phyloP scores from a whole-genome alignment of 2,888 invertebrate species.

The Candidula unifasciata region DNA sequence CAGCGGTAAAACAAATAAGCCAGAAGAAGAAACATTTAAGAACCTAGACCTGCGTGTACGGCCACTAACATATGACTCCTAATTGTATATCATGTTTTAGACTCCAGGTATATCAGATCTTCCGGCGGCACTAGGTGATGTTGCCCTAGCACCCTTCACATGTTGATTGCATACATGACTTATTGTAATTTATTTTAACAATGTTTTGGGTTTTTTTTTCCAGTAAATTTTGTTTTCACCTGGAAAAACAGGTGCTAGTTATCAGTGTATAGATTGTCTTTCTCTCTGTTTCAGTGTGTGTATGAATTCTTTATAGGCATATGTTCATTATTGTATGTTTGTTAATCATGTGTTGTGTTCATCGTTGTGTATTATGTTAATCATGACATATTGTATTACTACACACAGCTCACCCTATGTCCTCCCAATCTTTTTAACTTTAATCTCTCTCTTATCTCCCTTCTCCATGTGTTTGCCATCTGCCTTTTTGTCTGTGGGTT shows the following conservation, averaged over 20 bases:
- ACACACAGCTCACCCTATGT: no score
- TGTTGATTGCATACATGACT: slow-evolving; percentile 2
- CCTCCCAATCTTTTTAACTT: no score
- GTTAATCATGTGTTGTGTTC: no score
- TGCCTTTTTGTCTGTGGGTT: no score
- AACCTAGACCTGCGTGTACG: no score
- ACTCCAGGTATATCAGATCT: slow-evolving; percentile 9
- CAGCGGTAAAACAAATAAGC: no score
- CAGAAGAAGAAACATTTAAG: no score
- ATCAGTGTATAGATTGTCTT: neutral
- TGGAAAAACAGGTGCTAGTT: slow-evolving; percentile 11
- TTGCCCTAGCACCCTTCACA: neutral
- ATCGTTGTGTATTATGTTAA: no score
- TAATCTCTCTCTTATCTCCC: no score
- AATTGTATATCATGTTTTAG: slow-evolving; percentile 5
- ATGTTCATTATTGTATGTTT: no score
- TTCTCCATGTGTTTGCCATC: no score
- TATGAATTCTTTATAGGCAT: neutral
- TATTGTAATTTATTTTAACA: neutral
- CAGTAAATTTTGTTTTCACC: neutral
- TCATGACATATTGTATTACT: no score
- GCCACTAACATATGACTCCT: neutral
- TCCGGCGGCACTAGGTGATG: slow-evolving; percentile 12
- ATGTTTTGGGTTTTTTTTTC: neutral
- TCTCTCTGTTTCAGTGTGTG: neutral